Conservation (phyloP, 2,888 invertebrate genomes). For the Chaetoderma sp. region DNA sequence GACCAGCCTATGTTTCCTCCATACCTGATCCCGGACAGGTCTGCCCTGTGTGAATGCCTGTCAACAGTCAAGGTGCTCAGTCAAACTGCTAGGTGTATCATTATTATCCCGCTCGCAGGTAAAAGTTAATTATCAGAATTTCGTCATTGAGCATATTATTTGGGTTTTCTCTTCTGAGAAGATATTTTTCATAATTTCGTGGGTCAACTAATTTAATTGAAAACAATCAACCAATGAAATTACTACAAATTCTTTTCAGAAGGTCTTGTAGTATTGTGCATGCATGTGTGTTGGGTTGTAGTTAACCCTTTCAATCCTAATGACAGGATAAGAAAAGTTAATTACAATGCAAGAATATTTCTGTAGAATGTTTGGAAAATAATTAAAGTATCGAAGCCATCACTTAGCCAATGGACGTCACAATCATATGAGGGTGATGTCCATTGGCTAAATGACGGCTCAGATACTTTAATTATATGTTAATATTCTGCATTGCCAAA, state of each 20-base stretch:
- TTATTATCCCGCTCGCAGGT: constrained; percentile 91
- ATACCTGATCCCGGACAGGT: constrained; percentile 88
- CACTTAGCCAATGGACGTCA: too few species aligned
- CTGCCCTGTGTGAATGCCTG: constrained; percentile 82
- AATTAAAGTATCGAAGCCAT: too few species aligned
- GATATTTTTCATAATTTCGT: neutral
- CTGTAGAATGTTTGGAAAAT: too few species aligned
- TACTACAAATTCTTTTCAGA: neutral
- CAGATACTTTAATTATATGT: too few species aligned
- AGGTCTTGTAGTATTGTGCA: neutral
- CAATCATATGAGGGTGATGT: too few species aligned
- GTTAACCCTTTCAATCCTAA: too few species aligned
- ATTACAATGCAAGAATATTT: too few species aligned
- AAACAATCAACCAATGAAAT: neutral
- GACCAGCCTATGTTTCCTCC: constrained; percentile 76
- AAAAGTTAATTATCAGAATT: constrained; percentile 62
- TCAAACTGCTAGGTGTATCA: constrained; percentile 85
- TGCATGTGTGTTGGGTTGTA: neutral
- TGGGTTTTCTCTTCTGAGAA: neutral
- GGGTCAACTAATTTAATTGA: neutral
- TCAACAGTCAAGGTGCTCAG: constrained; percentile 85
- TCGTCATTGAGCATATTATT: neutral
- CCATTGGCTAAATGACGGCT: too few species aligned
- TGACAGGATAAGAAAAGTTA: too few species aligned
- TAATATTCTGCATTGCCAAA: too few species aligned